Conservation (phyloP, 1,140 invertebrate species). For the Watersipora subatra region DNA sequence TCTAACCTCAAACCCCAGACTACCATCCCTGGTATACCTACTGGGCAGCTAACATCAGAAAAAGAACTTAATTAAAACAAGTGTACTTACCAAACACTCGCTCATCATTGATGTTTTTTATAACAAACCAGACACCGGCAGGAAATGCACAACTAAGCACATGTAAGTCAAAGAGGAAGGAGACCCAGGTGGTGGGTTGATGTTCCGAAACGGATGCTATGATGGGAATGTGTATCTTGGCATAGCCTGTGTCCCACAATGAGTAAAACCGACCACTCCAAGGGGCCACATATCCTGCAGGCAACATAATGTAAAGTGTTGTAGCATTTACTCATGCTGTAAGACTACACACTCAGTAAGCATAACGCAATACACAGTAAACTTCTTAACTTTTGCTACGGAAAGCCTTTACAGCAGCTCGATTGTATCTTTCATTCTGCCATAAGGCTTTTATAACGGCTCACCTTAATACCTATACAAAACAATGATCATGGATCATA, state of each 20-base stretch:
- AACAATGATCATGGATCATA: too few species aligned
- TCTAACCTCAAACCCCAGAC: too few species aligned
- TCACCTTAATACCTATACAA: too few species aligned
- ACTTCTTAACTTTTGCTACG: too few species aligned
- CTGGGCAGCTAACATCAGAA: too few species aligned
- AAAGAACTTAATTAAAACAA: neutral
- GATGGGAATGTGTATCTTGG: constrained; percentile 99
- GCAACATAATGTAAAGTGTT: too few species aligned
- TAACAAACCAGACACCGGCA: constrained; percentile 95
- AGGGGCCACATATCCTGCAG: constrained; percentile 61
- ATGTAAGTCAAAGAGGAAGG: constrained; percentile 99
- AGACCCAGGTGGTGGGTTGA: constrained; percentile 95
- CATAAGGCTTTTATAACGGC: too few species aligned
- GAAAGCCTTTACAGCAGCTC: too few species aligned
- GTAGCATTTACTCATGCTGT: neutral
- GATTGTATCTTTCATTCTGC: too few species aligned
- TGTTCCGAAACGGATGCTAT: constrained; percentile 99
- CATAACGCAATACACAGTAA: too few species aligned
- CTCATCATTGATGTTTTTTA: constrained; percentile 94
- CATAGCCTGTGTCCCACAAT: constrained; percentile 97
- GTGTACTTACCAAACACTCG: constrained; percentile 77
- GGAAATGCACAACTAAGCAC: constrained; percentile 91
- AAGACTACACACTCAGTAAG: neutral
- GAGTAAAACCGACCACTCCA: constrained; percentile 99
- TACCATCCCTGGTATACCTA: too few species aligned